phyloP scores from a whole-genome alignment of 2,888 invertebrate species.

The Cenopis cana region DNA sequence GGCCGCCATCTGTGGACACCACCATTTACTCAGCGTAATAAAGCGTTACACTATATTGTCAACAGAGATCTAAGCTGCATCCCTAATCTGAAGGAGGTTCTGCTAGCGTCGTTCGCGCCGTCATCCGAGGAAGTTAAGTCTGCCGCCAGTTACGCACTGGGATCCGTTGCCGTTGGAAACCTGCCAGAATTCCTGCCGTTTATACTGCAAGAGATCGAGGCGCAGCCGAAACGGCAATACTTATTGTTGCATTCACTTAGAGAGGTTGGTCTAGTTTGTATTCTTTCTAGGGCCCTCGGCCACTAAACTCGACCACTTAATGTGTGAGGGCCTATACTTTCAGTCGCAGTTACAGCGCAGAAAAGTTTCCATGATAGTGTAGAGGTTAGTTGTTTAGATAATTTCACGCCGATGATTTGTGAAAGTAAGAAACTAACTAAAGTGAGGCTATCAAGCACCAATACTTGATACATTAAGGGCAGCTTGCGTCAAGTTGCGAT shows the following conservation, averaged over 20 bases:
- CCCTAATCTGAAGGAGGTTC: slow-evolving; percentile 89
- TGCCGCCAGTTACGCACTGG: slow-evolving; percentile 98
- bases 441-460: too few species aligned
- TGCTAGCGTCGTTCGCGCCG: slow-evolving; percentile 94
- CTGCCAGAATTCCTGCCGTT: slow-evolving; percentile 96
- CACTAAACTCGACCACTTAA: too few species aligned
- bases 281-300: too few species aligned
- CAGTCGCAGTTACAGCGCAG: too few species aligned
- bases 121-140: slow-evolving; percentile 98
- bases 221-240: slow-evolving; percentile 97
- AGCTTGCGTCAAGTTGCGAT: too few species aligned
- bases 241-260: slow-evolving; percentile 98
- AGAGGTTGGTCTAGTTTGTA: slow-evolving; percentile 87
- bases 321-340: too few species aligned
- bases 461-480: too few species aligned
- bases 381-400: too few species aligned
- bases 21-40: too few species aligned
- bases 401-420: too few species aligned
- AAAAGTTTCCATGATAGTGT: too few species aligned
- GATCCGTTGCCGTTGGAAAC: slow-evolving; percentile 98
- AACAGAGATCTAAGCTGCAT: slow-evolving; percentile 91
- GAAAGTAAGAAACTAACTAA: too few species aligned
- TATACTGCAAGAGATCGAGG: slow-evolving; percentile 96
- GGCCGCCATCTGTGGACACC: slow-evolving; percentile 97
- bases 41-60: slow-evolving; percentile 32